Base-by-base conservation (phyloP, 2,113 vertebrate genomes). In the Corythornis cristatus region DNA sequence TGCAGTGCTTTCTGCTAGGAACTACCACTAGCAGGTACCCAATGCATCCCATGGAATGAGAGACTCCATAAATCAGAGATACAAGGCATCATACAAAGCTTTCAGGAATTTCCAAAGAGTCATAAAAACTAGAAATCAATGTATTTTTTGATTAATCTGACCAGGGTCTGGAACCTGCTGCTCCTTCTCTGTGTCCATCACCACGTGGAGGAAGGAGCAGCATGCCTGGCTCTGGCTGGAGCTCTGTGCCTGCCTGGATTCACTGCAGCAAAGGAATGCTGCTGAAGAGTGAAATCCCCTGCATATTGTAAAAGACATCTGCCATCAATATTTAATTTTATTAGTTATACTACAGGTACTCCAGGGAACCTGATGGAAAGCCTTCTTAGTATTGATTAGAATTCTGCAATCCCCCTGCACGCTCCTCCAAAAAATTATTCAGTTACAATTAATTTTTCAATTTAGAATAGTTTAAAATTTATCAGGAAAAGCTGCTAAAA, bases 311-410 rank as follows among this genome's bases (percentile, higher is more conserved):
- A 97, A 95, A 93, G 89, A 92, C 74, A 33, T 80, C 89, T 94
- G 95, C 82, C 93, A 91, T 97, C 97, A 95, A 91, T 97, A 97
- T 89, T 96, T 97, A 95, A 97, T 96, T 95, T 97, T 96, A 96
- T 97, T 97, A 96, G 94, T 95, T 96, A 97, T 95, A 90, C 97
- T 93, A 89, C 80, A 68, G 82, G 75, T 97, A 88, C 76, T 94
- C 93, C 79, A 26, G 88, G 96, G 95, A 93, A 83, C 67, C 80
- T 51, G 95, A 95, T 88, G 77, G 86, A 93, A 82, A 95, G 77
- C 90, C 53, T 91, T 95, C 86, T 94, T 40, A 19, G 70, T 95
- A 98, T 97, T 35, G 95, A 97, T 95, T 76, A 78, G 45, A 50
- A 25, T 94, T 92, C 94, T 94, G 93, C 95, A 95, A 94, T 84